phyloP scores from a whole-genome alignment of 2,888 invertebrate genomes.

The Stratiomys singularior region DNA sequence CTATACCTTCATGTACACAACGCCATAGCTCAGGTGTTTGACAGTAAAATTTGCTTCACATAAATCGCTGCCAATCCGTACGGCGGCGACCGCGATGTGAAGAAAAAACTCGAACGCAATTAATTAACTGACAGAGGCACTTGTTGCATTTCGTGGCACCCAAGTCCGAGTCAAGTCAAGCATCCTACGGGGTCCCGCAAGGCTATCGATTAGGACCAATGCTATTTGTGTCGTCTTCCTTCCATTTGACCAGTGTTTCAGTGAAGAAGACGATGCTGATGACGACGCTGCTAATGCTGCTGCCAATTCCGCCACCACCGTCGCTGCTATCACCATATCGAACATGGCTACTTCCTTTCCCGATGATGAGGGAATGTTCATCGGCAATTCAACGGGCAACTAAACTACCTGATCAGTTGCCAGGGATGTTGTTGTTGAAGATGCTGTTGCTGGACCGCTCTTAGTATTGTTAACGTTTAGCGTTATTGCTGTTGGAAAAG shows the following conservation, averaged over 20 bases:
- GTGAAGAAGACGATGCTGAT: background rate
- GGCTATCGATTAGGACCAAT: slow-evolving; percentile 12
- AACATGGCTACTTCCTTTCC: background rate
- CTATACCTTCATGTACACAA: slow-evolving; percentile 24
- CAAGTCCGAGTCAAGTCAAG: slow-evolving; percentile 4
- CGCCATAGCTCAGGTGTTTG: slow-evolving; percentile 46
- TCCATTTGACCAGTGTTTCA: background rate
- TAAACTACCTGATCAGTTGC: slow-evolving; percentile 13
- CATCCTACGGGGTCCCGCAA: slow-evolving; percentile 13
- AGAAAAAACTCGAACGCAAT: slow-evolving; percentile 47
- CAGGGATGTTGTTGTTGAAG: slow-evolving; percentile 1
- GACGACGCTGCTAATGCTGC: background rate
- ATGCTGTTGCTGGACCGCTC: slow-evolving; percentile 14
- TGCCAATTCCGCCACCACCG: slow-evolving; percentile 3
- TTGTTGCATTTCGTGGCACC: slow-evolving; percentile 48
- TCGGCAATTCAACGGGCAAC: slow-evolving; percentile 29
- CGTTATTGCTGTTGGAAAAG: slow-evolving; percentile 31
- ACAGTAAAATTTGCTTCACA: slow-evolving; percentile 50
- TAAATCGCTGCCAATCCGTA: slow-evolving; percentile 49
- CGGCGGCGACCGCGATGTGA: background rate
- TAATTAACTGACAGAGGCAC: slow-evolving; percentile 51
- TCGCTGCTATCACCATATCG: background rate
- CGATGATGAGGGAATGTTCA: slow-evolving; percentile 18
- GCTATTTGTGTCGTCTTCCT: slow-evolving; percentile 15
- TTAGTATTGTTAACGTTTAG: slow-evolving; percentile 13